phyloP scores from a whole-genome alignment of 2,797 vertebrate genomes.

The Ctenopoma multispine region DNA sequence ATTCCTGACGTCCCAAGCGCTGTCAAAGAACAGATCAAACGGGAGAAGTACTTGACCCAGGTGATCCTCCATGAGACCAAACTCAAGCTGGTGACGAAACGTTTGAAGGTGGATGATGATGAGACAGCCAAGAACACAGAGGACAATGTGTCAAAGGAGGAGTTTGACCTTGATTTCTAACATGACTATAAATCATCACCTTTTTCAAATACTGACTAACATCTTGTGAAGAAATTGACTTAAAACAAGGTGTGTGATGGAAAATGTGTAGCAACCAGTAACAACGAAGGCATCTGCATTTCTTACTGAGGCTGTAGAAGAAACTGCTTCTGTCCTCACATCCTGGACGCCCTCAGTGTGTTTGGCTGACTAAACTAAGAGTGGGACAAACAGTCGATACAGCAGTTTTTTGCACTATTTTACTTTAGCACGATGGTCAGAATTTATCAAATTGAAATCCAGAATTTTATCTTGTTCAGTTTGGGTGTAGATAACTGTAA shows the following conservation, averaged over 20 bases:
- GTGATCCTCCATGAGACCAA: conserved; percentile 89
- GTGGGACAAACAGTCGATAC: not conserved
- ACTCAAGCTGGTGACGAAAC: conserved; percentile 87
- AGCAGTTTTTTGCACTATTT: not conserved
- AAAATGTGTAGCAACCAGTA: not conserved
- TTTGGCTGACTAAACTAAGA: not conserved
- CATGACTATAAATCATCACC: too few relatives aligned
- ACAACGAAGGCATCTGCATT: not conserved
- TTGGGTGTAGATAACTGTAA: not conserved
- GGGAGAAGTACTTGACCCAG: conserved; percentile 93
- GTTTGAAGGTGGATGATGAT: conserved; percentile 63
- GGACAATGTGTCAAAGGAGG: not conserved
- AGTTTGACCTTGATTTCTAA: conserved; percentile 61
- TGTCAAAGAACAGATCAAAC: conserved; percentile 90
- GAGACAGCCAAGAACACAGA: conserved; percentile 24
- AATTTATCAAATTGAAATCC: too few relatives aligned
- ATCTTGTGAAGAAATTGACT: conserved; percentile 1
- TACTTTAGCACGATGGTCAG: not conserved
- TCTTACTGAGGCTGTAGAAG: conserved; percentile 1
- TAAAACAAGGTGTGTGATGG: not conserved
- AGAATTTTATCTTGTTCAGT: too few relatives aligned
- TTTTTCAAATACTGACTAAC: not conserved
- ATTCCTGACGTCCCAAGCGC: conserved; percentile 90
- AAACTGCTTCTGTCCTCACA: conserved; percentile 26
- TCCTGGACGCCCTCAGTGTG: not conserved